These are phyloP conservation scores for Crambe crambe DNA, from an alignment of 37 sponge, comb jelly and placozoan species.

Conservation along the genomic window DNA sequence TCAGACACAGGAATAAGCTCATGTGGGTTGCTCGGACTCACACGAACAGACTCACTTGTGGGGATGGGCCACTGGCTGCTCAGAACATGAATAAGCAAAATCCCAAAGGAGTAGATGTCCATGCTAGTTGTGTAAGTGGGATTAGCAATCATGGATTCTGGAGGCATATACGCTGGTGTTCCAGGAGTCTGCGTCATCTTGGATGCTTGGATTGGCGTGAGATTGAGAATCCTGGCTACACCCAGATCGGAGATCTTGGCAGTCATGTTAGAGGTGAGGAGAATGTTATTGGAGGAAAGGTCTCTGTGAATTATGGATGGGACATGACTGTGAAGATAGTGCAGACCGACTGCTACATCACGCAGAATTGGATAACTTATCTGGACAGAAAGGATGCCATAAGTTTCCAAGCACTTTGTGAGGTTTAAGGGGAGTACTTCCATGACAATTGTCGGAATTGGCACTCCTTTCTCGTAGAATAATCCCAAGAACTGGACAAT, in stretches of 20 bases:
- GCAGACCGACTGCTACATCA: no score
- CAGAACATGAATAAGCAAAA: conserved; percentile 30
- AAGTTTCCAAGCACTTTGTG: no score
- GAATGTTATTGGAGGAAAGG: conserved; percentile 34
- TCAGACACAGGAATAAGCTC: conserved; percentile 2
- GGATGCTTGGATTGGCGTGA: background rate
- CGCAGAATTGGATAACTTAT: no score
- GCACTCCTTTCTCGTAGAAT: background rate
- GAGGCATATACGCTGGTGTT: conserved; percentile 36
- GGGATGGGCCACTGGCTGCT: conserved; percentile 18
- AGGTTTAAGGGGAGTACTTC: no score
- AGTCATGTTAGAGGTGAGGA: conserved; percentile 13
- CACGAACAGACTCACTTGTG: background rate
- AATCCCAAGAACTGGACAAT: no score
- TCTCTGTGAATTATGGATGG: no score
- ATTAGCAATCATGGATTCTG: conserved; percentile 15
- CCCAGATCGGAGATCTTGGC: conserved; percentile 47
- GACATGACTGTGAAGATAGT: no score
- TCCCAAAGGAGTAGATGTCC: conserved; percentile 37
- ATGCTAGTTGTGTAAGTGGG: conserved; percentile 8
- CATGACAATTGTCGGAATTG: no score
- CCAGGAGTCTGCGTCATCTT: conserved; percentile 29
- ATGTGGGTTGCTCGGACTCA: background rate
- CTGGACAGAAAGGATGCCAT: no score
- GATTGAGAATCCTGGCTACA: conserved; percentile 13